Base-by-base conservation (phyloP, 1,140 invertebrate species). In the Leguminivora glycinivorella region DNA sequence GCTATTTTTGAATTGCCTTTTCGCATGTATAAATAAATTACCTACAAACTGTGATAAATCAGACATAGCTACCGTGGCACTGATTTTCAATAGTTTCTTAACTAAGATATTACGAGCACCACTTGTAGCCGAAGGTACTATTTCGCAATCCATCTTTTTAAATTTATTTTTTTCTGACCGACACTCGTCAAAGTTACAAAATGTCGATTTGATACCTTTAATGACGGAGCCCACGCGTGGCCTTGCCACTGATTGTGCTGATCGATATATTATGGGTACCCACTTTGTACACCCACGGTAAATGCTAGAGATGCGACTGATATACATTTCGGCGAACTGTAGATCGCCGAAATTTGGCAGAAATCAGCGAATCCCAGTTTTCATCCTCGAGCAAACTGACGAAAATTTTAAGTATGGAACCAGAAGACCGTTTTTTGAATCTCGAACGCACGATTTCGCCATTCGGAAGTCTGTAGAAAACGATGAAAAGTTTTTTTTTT, bases 231-330 rank as follows among this genome's bases (percentile, higher is more conserved):
- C 58, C 58, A 63, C 58, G 58, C 58, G 58, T 29, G 58, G 58
- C 58, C 58, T 63, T 63, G 58, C 58, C 58, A 63, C 58, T 63
- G 58, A 31, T 29, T 52, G 34, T 43, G 7, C 58, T 63, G 58
- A 63, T 63, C 58, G 58, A 63, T 17, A 63, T 63, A 31, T 63
- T 63, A 63, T 60, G 1, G 38, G 38, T 43, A 60, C 56, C 14
- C 3, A 6, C 14, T 63, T 1, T 7, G 6, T 9, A 29, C 58
- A 63, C 58, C 58, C 58, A 63, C 58, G 14, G 58, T 34, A 10
- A 26, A 1, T 2, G 4, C 58, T 63, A 63, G 58, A 63, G 58
- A 63, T 29, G 58, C 6, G 58, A 5, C 29, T 4, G n/a, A 17
- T 43, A 17, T 6, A 14, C n/a, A 12, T 43, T 43, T 43, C 40